Percentiles rank a stretch among this genome's conserved stretches.
Conservation (phyloP, 2,113 vertebrate genomes). For the Paracanthobrama guichenoti region DNA sequence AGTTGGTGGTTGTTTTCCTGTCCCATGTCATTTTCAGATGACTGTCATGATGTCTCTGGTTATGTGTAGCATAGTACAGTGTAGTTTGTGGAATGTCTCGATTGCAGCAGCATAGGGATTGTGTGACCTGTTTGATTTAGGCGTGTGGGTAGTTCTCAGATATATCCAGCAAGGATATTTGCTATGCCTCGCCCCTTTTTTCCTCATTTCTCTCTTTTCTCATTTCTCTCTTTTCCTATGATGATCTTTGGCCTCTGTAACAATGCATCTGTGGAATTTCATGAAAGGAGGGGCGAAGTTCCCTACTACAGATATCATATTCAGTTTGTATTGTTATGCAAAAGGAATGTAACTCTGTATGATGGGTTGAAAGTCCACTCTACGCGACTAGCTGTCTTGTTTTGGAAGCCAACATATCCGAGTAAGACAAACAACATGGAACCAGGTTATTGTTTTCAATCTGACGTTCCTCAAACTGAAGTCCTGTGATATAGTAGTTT, state of each 20-base stretch:
- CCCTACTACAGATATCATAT: constrained; percentile 65
- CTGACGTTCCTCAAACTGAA: background rate
- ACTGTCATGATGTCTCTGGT: constrained; percentile 9
- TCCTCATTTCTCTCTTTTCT: no score
- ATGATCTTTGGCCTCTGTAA: constrained; percentile 77
- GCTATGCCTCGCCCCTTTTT: constrained; percentile 74
- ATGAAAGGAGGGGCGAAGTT: constrained; percentile 63
- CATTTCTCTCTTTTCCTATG: constrained; percentile 67
- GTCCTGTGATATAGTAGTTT: constrained; percentile 26
- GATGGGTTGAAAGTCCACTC: constrained; percentile 70
- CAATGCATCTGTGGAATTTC: constrained; percentile 68
- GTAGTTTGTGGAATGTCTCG: constrained; percentile 57
- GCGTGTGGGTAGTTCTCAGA: constrained; percentile 39
- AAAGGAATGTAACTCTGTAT: constrained; percentile 63
- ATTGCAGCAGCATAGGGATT: constrained; percentile 56
- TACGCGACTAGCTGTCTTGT: constrained; percentile 8
- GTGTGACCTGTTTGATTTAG: constrained; percentile 76
- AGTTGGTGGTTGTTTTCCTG: constrained; percentile 17
- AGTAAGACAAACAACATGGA: constrained; percentile 1
- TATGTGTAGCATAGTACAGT: constrained; percentile 44
- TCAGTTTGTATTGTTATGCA: constrained; percentile 71
- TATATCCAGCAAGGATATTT: constrained; percentile 70
- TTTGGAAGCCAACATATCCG: background rate
- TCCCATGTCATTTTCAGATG: background rate
- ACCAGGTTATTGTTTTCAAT: constrained; percentile 11